These are phyloP conservation scores for Terebella lapidaria DNA, from an alignment of 2,888 invertebrate genomes.

Conservation along the genomic window DNA sequence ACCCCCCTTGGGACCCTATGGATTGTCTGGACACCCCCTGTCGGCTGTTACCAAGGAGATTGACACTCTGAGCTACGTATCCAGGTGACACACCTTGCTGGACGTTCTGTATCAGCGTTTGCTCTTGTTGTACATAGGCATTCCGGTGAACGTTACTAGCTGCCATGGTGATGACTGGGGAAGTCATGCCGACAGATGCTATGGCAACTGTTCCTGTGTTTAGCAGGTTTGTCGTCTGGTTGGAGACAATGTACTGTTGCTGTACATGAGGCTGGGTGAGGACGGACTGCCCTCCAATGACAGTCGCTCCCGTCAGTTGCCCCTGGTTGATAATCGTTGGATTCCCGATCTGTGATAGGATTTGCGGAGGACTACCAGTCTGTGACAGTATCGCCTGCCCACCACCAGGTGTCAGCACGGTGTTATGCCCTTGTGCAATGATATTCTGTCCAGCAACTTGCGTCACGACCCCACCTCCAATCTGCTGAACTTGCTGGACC, in stretches of 20 bases:
- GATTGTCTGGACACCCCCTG: too few species aligned
- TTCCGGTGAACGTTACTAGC: too few species aligned
- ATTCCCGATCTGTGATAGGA: neutral
- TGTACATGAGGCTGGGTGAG: neutral
- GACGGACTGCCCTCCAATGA: neutral
- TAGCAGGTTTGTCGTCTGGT: neutral
- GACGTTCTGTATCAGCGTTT: too few species aligned
- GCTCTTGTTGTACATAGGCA: too few species aligned
- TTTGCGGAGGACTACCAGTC: neutral
- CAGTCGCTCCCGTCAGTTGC: neutral
- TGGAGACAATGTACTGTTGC: neutral
- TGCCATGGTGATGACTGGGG: neutral
- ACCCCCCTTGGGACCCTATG: too few species aligned
- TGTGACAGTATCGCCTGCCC: neutral
- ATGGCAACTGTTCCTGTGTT: neutral
- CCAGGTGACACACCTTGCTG: too few species aligned
- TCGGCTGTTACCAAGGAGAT: too few species aligned
- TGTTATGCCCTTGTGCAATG: too few species aligned
- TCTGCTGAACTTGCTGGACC: neutral
- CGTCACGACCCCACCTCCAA: neutral
- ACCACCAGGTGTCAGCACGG: too few species aligned
- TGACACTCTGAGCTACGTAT: too few species aligned
- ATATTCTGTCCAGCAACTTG: neutral
- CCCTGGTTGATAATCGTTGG: neutral
- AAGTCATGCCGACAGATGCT: neutral